phyloP scores from a whole-genome alignment of 2,888 invertebrate genomes.

The Campoplex nolae region DNA sequence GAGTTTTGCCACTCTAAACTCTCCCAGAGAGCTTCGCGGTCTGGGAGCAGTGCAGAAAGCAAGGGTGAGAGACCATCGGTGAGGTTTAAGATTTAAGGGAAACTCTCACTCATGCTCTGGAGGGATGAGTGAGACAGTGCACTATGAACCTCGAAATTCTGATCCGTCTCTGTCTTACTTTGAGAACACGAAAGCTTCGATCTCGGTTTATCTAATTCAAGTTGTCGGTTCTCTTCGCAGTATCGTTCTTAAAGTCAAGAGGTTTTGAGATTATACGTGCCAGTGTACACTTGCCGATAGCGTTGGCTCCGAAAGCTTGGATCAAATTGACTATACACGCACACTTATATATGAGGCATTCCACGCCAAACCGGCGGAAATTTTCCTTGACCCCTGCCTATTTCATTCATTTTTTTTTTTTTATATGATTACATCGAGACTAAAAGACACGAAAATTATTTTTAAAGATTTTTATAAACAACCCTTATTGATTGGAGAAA shows the following conservation, averaged over 20 bases:
- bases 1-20: slow-evolving; percentile 80
- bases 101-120: slow-evolving; percentile 72
- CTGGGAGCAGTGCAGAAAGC: slow-evolving; percentile 67
- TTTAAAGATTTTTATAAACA: no score
- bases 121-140: slow-evolving; percentile 79
- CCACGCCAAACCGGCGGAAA: no score
- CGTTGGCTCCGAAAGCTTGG: slow-evolving; percentile 49
- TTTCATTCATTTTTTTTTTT: no score
- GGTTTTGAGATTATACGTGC: slow-evolving; percentile 62
- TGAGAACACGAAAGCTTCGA: slow-evolving; percentile 75
- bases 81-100: slow-evolving; percentile 83
- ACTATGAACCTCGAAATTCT: slow-evolving; percentile 80
- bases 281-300: slow-evolving; percentile 62
- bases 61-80: slow-evolving; percentile 64
- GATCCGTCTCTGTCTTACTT: slow-evolving; percentile 82
- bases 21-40: slow-evolving; percentile 76
- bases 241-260: slow-evolving; percentile 63
- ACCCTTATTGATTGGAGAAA: no score
- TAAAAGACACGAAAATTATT: no score
- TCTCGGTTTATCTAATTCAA: slow-evolving; percentile 84
- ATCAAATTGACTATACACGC: slow-evolving; percentile 21
- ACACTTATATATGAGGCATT: neutral
- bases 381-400: no score
- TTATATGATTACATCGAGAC: no score
- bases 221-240: slow-evolving; percentile 78